These are phyloP conservation scores for Orthosia gracilis DNA, from an alignment of 2,888 invertebrate species.

Conservation along the genomic window DNA sequence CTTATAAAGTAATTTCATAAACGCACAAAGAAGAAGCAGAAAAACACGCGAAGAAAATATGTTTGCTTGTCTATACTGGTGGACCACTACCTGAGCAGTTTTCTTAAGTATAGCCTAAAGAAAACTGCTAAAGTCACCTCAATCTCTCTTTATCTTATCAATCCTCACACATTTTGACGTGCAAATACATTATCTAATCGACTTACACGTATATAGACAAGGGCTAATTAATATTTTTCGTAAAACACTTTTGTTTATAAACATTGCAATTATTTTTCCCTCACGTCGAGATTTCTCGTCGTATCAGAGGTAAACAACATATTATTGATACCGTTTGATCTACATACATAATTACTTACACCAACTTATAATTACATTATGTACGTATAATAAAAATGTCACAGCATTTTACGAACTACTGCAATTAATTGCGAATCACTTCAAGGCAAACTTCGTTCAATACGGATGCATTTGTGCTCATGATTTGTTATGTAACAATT, in stretches of 20 bases:
- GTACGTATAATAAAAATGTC: not conserved
- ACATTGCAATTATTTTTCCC: slow-evolving; percentile 27
- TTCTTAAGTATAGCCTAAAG: no score
- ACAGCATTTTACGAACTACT: not conserved
- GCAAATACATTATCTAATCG: slow-evolving; percentile 39
- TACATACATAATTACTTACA: slow-evolving; percentile 10
- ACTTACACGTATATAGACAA: slow-evolving; percentile 7
- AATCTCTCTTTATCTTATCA: slow-evolving; percentile 36
- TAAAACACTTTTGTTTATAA: slow-evolving; percentile 35
- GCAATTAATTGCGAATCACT: not conserved
- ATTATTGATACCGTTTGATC: slow-evolving; percentile 5
- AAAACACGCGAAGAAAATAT: not conserved
- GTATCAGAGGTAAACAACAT: slow-evolving; percentile 8
- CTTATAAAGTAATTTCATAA: not conserved
- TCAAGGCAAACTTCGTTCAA: not conserved
- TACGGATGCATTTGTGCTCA: not conserved
- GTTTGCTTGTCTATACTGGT: not conserved
- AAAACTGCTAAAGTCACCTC: not conserved
- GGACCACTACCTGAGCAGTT: no score
- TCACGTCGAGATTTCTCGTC: not conserved
- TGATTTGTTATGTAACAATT: not conserved
- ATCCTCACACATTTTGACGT: slow-evolving; percentile 25
- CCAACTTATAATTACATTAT: not conserved
- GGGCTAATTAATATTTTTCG: slow-evolving; percentile 33
- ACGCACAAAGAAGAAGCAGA: not conserved